A percentile compares a stretch with the other conserved stretches of the same genome.
Evolutionary conservation across 30 jellyfish, hydroid and myxozoan genomes (phyloP).

Genomic region (Aurelia sp.): DNA sequence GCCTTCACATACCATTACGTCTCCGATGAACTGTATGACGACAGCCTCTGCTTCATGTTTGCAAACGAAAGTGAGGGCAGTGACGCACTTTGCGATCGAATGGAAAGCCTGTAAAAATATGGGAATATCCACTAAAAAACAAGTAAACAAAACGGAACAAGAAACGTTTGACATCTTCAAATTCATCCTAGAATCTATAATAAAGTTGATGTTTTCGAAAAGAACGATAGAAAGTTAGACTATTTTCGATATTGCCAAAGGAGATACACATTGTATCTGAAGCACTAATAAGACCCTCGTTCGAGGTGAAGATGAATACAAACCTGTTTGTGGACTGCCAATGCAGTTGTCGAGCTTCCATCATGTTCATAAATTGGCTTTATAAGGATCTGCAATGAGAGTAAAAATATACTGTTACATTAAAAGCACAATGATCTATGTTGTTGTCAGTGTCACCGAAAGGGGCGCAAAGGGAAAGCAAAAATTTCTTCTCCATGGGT

Average conservation of each 20-base stretch:
- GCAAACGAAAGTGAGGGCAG: slow-evolving; percentile 90
- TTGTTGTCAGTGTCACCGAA: too few species aligned
- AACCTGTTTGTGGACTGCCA: slow-evolving; percentile 90
- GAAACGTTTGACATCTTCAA: background rate
- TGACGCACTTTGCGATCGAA: slow-evolving; percentile 94
- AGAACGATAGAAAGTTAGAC: too few species aligned
- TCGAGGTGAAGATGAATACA: background rate
- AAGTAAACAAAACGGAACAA: background rate
- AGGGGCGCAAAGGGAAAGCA: too few species aligned
- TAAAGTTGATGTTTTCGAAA: too few species aligned
- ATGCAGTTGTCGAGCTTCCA: slow-evolving; percentile 51
- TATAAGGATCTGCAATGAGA: slow-evolving; percentile 55
- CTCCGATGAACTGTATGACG: slow-evolving; percentile 65
- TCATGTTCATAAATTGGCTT: slow-evolving; percentile 72
- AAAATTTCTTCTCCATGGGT: too few species aligned
- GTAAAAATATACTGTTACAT: background rate
- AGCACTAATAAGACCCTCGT: too few species aligned
- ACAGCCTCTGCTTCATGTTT: slow-evolving; percentile 77
- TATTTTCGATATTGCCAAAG: too few species aligned
- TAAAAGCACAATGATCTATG: too few species aligned
- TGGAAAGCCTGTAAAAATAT: slow-evolving; percentile 80
- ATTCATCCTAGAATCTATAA: background rate
- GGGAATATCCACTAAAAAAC: background rate
- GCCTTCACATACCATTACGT: slow-evolving; percentile 54
- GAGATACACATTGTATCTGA: too few species aligned